These are phyloP conservation scores for Meteorus colon DNA, from an alignment of 2,888 invertebrate genomes.

Conservation along the genomic window DNA sequence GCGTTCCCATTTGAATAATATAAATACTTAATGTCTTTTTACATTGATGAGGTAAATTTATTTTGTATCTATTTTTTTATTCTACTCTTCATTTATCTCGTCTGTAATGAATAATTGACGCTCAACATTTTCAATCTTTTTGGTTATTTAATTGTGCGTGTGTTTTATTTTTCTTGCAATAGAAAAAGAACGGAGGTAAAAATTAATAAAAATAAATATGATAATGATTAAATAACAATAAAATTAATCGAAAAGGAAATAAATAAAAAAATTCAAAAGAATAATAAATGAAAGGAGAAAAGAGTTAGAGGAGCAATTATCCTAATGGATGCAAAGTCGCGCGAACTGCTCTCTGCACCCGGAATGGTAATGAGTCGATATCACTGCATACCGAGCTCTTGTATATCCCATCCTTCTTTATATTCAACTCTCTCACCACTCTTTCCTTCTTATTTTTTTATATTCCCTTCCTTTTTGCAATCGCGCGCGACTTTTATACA, in stretches of 20 bases:
- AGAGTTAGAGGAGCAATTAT: constrained; percentile 71
- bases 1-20: constrained; percentile 39
- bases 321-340: constrained; percentile 73
- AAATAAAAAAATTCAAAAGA: constrained; percentile 29
- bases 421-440: constrained; percentile 42
- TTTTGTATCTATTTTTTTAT: background rate
- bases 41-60: constrained; percentile 5
- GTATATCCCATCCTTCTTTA: constrained; percentile 59
- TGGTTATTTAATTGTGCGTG: background rate
- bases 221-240: background rate
- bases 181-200: background rate
- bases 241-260: constrained; percentile 12
- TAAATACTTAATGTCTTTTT: constrained; percentile 27
- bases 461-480: constrained; percentile 33
- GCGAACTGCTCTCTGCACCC: constrained; percentile 66
- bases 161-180: background rate
- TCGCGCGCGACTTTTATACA: constrained; percentile 26
- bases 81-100: background rate
- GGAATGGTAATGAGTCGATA: constrained; percentile 73
- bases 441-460: constrained; percentile 46
- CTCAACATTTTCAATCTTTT: background rate
- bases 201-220: constrained; percentile 6
- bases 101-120: background rate
- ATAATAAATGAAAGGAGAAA: constrained; percentile 53
- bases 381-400: constrained; percentile 72